Conservation (phyloP, 2,113 vertebrate species). For the Todiramphus chloris region DNA sequence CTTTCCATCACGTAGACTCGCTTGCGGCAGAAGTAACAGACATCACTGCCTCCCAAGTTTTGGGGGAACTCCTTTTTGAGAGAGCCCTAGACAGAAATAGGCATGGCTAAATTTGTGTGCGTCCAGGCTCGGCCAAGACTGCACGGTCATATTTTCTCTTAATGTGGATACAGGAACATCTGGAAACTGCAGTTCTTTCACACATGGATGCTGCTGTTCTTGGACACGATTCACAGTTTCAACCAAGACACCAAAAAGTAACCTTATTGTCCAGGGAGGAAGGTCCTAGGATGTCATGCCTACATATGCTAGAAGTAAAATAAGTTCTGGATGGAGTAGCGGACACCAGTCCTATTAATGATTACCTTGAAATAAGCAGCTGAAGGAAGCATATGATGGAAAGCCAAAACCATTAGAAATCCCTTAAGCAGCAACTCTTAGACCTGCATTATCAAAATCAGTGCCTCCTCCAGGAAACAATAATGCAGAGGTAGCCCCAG, state of each 20-base stretch:
- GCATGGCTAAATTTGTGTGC: background rate
- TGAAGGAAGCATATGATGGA: background rate
- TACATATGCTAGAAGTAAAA: background rate
- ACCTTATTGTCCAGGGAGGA: background rate
- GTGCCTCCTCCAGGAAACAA: background rate
- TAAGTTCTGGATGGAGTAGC: background rate
- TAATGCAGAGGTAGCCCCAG: background rate
- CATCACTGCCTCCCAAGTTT: constrained; percentile 95
- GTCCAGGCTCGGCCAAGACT: background rate
- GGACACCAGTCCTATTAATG: background rate
- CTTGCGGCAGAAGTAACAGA: constrained; percentile 94
- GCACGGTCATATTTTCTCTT: accelerated
- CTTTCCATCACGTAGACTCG: constrained; percentile 98
- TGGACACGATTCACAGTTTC: background rate
- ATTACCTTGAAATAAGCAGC: background rate
- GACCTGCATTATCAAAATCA: background rate
- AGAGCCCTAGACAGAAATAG: constrained; percentile 78
- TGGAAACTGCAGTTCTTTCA: background rate
- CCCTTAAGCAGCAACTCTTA: background rate
- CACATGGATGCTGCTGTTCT: background rate
- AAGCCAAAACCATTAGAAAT: background rate
- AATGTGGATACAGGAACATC: background rate
- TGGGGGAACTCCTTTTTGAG: constrained; percentile 95
- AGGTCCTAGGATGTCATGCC: background rate
- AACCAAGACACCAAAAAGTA: background rate